phyloP scores from a whole-genome alignment of 2,888 invertebrate species.

The Melanargia galathea region DNA sequence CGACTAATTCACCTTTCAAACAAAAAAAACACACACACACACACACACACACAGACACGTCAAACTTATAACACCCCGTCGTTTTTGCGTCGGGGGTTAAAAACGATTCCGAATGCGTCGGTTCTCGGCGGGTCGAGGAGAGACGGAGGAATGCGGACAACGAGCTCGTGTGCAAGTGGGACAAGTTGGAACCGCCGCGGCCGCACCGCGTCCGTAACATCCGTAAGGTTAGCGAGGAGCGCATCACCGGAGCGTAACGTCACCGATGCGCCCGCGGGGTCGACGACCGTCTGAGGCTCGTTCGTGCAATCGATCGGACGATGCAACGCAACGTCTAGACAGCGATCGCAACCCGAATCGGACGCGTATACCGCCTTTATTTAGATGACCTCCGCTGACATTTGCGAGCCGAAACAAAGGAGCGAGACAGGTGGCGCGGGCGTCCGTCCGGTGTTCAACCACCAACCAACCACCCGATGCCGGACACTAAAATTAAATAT shows the following conservation, averaged over 20 bases:
- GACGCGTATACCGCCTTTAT: conserved; percentile 74
- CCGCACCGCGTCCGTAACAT: conserved; percentile 58
- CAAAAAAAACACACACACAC: too few relatives aligned
- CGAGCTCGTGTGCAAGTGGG: conserved; percentile 46
- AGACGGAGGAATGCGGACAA: conserved; percentile 30
- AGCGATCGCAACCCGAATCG: conserved; percentile 72
- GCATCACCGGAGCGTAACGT: conserved; percentile 80
- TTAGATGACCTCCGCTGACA: conserved; percentile 81
- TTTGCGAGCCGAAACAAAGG: conserved; percentile 79
- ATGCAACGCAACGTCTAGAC: conserved; percentile 80
- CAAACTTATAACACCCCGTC: too few relatives aligned
- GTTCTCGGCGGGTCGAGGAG: conserved; percentile 12
- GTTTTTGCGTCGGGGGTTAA: too few relatives aligned
- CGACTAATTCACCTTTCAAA: too few relatives aligned
- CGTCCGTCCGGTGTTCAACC: conserved; percentile 64
- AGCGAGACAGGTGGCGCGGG: conserved; percentile 77
- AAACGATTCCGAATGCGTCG: background rate
- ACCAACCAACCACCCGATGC: too few relatives aligned
- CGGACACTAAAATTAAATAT: conserved; percentile 73
- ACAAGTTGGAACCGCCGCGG: conserved; percentile 55
- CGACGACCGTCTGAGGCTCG: conserved; percentile 78
- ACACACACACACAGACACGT: too few relatives aligned
- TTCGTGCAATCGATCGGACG: conserved; percentile 80
- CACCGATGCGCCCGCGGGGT: conserved; percentile 81
- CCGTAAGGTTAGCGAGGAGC: conserved; percentile 72